phyloP scores from a whole-genome alignment of 2,797 vertebrate species.

The Pangasius djambal region DNA sequence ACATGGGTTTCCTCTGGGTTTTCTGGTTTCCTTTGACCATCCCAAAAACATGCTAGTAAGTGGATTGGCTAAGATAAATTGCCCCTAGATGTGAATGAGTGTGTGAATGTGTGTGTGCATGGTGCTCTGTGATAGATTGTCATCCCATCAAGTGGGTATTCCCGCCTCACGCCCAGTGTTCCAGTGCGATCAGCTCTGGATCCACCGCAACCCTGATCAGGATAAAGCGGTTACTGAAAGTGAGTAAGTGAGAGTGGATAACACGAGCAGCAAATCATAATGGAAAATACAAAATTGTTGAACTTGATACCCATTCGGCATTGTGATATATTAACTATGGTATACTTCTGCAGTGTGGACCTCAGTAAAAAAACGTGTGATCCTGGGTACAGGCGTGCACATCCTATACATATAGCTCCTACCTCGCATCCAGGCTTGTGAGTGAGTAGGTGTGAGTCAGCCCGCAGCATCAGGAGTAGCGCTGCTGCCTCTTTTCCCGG shows the following conservation, averaged over 20 bases:
- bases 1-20: background rate
- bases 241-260: background rate
- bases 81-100: background rate
- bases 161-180: background rate
- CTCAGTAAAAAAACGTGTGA: background rate
- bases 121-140: background rate
- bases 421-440: background rate
- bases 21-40: background rate
- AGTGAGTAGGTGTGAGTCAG: conserved; percentile 28
- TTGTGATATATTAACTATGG: background rate
- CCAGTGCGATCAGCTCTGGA: background rate
- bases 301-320: background rate
- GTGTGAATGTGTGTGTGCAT: background rate
- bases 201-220: background rate
- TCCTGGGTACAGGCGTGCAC: background rate
- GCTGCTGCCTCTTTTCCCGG: background rate
- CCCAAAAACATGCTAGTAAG: background rate
- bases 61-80: background rate
- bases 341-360: background rate
- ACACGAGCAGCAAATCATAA: background rate
- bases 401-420: background rate
- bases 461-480: background rate
- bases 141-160: too few relatives aligned
- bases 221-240: background rate
- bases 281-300: background rate